A percentile compares a stretch with the other conserved stretches of the same genome.
These are phyloP conservation scores for Cetonia aurata DNA, from an alignment of 2,888 invertebrate species.

Conservation along the genomic window DNA sequence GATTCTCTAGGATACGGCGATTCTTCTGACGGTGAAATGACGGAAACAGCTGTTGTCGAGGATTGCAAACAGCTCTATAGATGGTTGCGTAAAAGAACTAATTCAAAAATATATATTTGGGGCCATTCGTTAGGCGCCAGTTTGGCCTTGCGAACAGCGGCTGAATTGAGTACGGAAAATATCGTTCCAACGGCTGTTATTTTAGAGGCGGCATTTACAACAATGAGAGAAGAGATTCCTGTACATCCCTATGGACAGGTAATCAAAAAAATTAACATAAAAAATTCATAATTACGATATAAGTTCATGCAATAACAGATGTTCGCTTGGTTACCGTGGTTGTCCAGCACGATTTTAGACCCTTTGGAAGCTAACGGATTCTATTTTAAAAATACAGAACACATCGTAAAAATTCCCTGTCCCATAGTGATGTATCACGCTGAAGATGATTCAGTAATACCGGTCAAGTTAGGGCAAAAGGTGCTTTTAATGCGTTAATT, in stretches of 20 bases:
- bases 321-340: conserved; percentile 61
- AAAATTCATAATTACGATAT: neutral
- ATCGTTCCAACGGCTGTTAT: conserved; percentile 56
- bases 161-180: conserved; percentile 56
- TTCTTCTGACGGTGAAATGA: conserved; percentile 57
- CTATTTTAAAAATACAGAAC: conserved; percentile 56
- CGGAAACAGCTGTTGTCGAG: conserved; percentile 60
- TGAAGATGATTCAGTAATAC: conserved; percentile 60
- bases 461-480: conserved; percentile 57
- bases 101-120: conserved; percentile 61
- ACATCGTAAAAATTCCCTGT: conserved; percentile 59
- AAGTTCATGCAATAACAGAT: conserved; percentile 51
- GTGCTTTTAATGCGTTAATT: conserved; percentile 49
- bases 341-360: conserved; percentile 58
- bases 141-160: conserved; percentile 57
- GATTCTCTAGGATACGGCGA: conserved; percentile 60
- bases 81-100: conserved; percentile 56
- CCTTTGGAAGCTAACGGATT: conserved; percentile 61
- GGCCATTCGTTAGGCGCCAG: conserved; percentile 63
- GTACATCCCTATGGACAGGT: conserved; percentile 56
- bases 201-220: conserved; percentile 61
- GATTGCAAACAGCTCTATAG: conserved; percentile 61
- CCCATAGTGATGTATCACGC: conserved; percentile 63
- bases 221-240: conserved; percentile 58
- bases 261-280: conserved; percentile 7